phyloP scores from a whole-genome alignment of 2,888 invertebrate species.

The Tachina grossa region DNA sequence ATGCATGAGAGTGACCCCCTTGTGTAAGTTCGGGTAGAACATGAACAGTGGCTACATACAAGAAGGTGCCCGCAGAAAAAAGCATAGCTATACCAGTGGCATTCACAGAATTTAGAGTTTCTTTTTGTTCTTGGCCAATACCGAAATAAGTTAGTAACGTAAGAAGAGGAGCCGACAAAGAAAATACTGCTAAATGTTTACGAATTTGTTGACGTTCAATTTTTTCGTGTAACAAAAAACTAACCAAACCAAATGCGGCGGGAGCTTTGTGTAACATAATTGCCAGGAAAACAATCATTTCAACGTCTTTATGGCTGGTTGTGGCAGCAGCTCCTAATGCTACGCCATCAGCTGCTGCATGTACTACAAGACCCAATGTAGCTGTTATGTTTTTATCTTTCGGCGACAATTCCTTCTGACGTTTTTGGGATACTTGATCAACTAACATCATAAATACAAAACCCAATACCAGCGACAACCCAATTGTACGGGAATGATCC shows the following conservation, averaged over 20 bases:
- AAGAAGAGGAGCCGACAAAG: constrained; percentile 94
- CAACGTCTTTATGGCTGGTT: constrained; percentile 97
- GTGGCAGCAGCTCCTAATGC: constrained; percentile 99
- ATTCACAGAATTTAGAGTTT: constrained; percentile 93
- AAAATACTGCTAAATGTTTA: constrained; percentile 95
- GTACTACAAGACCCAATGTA: constrained; percentile 98
- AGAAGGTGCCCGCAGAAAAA: constrained; percentile 99
- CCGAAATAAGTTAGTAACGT: constrained; percentile 96
- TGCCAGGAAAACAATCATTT: constrained; percentile 98
- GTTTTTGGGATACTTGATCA: constrained; percentile 89
- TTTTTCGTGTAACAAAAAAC: constrained; percentile 97
- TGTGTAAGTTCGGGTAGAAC: constrained; percentile 96
- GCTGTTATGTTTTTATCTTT: constrained; percentile 93
- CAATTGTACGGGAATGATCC: constrained; percentile 86
- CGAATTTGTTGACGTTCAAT: constrained; percentile 93
- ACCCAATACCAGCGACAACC: constrained; percentile 94
- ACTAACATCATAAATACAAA: constrained; percentile 99
- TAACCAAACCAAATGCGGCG: constrained; percentile 98
- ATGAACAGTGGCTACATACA: constrained; percentile 99
- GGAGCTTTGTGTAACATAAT: constrained; percentile 99
- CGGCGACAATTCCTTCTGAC: constrained; percentile 83
- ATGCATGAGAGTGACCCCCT: constrained; percentile 81
- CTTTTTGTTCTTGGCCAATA: constrained; percentile 96
- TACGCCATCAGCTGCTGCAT: constrained; percentile 98
- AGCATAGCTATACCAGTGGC: constrained; percentile 98